phyloP scores from a whole-genome alignment of 2,113 vertebrate species.

The Hepsetus odoe region DNA sequence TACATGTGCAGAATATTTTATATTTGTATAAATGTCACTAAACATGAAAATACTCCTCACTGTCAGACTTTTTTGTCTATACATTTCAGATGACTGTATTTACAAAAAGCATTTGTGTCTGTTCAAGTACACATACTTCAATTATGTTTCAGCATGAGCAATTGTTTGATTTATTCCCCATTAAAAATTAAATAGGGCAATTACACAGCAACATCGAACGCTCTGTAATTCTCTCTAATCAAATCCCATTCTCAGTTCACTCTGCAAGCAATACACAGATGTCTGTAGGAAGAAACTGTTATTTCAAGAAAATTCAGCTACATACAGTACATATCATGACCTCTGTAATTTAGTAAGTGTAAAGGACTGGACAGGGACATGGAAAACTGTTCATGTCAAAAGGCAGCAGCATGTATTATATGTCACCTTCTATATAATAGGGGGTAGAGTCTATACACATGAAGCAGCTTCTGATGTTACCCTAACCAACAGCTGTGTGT shows the following conservation, averaged over 20 bases:
- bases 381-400: not conserved
- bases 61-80: not conserved
- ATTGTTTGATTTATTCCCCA: constrained; percentile 61
- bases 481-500: constrained; percentile 12
- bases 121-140: constrained; percentile 11
- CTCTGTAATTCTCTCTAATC: constrained; percentile 63
- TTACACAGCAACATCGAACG: constrained; percentile 59
- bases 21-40: not conserved
- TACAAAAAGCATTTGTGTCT: not conserved
- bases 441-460: no score
- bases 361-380: not conserved
- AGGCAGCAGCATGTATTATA: not conserved
- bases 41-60: not conserved
- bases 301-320: not conserved
- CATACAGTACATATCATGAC: not conserved
- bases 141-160: constrained; percentile 57
- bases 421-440: not conserved
- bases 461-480: not conserved
- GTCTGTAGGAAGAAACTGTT: constrained; percentile 20
- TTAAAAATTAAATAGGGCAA: constrained; percentile 59
- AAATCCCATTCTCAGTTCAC: constrained; percentile 51
- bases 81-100: constrained; percentile 12
- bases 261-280: not conserved
- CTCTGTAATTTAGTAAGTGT: not conserved
- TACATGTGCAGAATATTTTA: not conserved